Conservation (phyloP, 2,888 invertebrate genomes). For the Andrena camellia region DNA sequence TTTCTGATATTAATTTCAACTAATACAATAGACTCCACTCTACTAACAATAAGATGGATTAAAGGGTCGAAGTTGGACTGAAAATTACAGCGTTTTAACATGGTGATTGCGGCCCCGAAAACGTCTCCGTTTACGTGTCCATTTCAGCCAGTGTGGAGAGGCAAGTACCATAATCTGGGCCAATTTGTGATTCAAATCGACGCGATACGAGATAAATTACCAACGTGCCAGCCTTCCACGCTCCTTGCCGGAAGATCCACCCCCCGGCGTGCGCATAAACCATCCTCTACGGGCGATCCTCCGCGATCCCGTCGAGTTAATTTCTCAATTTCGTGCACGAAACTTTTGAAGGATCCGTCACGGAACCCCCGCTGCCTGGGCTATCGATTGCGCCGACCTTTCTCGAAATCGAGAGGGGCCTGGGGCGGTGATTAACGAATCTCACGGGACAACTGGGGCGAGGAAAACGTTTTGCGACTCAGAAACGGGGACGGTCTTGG, state of each 20-base stretch:
- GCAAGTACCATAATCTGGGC: conserved; percentile 63
- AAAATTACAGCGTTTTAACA: neutral
- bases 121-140: conserved; percentile 12
- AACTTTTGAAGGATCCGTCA: conserved; percentile 57
- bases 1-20: no score
- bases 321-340: conserved; percentile 63
- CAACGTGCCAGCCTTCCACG: conserved; percentile 41
- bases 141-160: neutral
- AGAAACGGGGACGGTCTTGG: conserved; percentile 11
- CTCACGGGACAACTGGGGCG: neutral
- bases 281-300: conserved; percentile 23
- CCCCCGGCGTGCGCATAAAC: conserved; percentile 45
- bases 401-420: conserved; percentile 5
- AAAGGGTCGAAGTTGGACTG: neutral
- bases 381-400: conserved; percentile 36
- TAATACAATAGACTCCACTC: neutral
- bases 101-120: neutral
- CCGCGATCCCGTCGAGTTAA: conserved; percentile 50
- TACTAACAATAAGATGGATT: neutral
- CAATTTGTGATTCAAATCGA: conserved; percentile 76
- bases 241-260: conserved; percentile 37
- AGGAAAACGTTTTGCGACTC: conserved; percentile 27
- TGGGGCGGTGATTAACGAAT: conserved; percentile 42
- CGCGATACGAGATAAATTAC: conserved; percentile 72
- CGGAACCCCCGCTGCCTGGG: conserved; percentile 11